A percentile compares a stretch with the other conserved stretches of the same genome.
Conservation (phyloP, 1,140 invertebrate species). For the Laupala kohalensis region DNA sequence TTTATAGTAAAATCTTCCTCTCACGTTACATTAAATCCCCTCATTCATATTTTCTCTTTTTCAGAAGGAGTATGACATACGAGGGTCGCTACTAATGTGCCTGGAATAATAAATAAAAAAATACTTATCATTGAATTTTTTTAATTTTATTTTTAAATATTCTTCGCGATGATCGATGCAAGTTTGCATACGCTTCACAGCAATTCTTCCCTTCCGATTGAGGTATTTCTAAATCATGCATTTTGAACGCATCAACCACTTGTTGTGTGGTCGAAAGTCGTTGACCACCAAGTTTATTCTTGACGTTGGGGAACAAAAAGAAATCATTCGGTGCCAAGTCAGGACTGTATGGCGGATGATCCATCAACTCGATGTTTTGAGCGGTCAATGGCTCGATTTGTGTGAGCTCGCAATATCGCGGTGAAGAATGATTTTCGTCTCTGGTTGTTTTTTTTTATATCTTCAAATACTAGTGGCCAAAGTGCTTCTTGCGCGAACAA, state of each 20-base stretch:
- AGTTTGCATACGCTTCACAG: too few relatives aligned
- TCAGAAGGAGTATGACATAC: too few relatives aligned
- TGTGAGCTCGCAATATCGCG: not conserved
- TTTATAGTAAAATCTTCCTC: too few relatives aligned
- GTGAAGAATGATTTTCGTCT: too few relatives aligned
- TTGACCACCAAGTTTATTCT: conserved; percentile 18
- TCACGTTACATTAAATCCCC: too few relatives aligned
- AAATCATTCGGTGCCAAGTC: conserved; percentile 21
- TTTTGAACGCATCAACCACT: conserved; percentile 23
- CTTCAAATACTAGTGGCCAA: not conserved
- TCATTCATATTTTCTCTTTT: too few relatives aligned
- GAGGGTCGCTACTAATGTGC: too few relatives aligned
- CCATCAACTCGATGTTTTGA: conserved; percentile 3
- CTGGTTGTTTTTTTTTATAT: too few relatives aligned
- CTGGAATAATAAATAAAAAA: too few relatives aligned
- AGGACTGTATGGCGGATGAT: conserved; percentile 23
- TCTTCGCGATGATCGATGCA: too few relatives aligned
- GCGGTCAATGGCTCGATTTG: not conserved
- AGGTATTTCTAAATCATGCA: conserved; percentile 22
- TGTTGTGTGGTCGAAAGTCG: conserved; percentile 20
- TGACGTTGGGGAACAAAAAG: conserved; percentile 20
- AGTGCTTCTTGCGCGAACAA: conserved; percentile 1
- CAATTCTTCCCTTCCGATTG: conserved; percentile 14
- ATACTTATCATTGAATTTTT: too few relatives aligned
- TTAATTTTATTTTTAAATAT: too few relatives aligned